These are phyloP conservation scores for Perca fluviatilis DNA, from an alignment of 2,113 vertebrate species.

Conservation along the genomic window DNA sequence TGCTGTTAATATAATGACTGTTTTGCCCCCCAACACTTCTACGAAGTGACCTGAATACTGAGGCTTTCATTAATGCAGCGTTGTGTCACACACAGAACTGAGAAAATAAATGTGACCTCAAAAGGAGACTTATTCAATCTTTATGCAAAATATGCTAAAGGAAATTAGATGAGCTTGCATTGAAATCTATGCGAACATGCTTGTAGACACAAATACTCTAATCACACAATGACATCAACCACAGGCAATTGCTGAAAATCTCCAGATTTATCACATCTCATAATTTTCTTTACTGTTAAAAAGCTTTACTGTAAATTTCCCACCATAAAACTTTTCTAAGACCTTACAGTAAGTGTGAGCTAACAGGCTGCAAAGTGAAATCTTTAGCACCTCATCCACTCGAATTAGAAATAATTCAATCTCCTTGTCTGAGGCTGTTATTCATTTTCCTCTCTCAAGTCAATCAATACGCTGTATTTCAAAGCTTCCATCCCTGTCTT, in stretches of 20 bases:
- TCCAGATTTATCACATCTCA: slow-evolving; percentile 1
- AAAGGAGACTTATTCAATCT: slow-evolving; percentile 20
- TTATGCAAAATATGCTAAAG: slow-evolving; percentile 41
- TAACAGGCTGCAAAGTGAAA: slow-evolving; percentile 5
- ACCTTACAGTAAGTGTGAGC: background rate
- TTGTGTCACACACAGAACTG: slow-evolving; percentile 26
- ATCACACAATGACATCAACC: background rate
- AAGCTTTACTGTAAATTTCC: background rate
- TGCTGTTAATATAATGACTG: slow-evolving; percentile 2
- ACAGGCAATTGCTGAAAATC: background rate
- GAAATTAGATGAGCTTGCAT: slow-evolving; percentile 29
- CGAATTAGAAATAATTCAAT: slow-evolving; percentile 22
- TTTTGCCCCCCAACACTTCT: slow-evolving; percentile 13
- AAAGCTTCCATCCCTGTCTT: slow-evolving; percentile 44
- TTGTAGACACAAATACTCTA: background rate
- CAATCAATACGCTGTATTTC: slow-evolving; percentile 45
- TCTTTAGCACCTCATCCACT: slow-evolving; percentile 9
- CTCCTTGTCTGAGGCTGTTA: slow-evolving; percentile 22
- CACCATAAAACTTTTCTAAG: background rate
- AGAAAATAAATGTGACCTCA: slow-evolving; percentile 19
- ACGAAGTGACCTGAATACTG: slow-evolving; percentile 50
- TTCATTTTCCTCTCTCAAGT: slow-evolving; percentile 23
- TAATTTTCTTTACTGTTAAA: background rate
- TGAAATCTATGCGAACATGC: background rate
- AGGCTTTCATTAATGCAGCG: slow-evolving; percentile 48